phyloP scores from a whole-genome alignment of 2,113 vertebrate species.

The Poicephalus meyeri region DNA sequence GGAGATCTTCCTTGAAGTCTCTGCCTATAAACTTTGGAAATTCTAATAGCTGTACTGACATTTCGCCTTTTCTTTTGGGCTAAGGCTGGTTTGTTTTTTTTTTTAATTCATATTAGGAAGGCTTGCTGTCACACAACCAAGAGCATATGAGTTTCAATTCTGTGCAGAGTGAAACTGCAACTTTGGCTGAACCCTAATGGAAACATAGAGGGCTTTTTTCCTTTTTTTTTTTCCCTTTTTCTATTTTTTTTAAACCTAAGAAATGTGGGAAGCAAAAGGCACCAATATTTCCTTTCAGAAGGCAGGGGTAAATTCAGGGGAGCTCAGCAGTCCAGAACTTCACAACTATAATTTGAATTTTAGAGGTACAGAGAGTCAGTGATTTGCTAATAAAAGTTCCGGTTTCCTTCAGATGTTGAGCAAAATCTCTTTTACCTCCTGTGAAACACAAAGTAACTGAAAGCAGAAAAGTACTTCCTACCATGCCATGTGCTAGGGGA shows the following conservation, averaged over 20 bases:
- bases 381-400: neutral
- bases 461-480: neutral
- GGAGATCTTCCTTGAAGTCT: neutral
- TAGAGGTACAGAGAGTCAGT: neutral
- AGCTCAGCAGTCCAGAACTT: neutral
- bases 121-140: neutral
- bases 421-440: neutral
- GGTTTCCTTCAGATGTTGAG: neutral
- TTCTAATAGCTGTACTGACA: neutral
- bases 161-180: slow-evolving; percentile 66
- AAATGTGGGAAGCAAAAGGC: neutral
- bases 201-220: accelerated
- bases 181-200: neutral
- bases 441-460: neutral
- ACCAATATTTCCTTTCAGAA: neutral
- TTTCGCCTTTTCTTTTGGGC: neutral
- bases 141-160: slow-evolving; percentile 72
- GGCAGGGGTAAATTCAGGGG: neutral
- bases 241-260: neutral
- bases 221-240: neutral
- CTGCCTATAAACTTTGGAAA: neutral
- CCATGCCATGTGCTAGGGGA: accelerated
- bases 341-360: neutral
- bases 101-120: neutral
- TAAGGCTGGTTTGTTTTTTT: neutral